Conservation (phyloP, 2,113 vertebrate genomes). For the Tragelaphus strepsiceros region DNA sequence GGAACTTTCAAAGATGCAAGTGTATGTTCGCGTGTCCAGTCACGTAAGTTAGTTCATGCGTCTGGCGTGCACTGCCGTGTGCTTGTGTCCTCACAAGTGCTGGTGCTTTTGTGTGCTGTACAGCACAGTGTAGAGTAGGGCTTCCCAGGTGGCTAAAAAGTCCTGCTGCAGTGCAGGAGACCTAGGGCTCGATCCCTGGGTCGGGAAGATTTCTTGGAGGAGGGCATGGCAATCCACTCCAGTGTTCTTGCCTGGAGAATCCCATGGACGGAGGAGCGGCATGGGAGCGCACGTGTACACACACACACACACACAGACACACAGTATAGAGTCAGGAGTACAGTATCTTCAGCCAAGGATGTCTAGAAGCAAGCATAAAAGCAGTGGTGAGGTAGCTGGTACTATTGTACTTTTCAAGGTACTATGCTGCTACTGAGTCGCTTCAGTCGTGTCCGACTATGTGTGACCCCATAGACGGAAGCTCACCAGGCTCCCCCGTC, state of each 20-base stretch:
- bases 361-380: background rate
- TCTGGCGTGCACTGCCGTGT: accelerated
- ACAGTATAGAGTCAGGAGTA: background rate
- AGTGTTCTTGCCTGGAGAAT: background rate
- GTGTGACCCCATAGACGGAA: no score
- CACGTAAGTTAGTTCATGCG: background rate
- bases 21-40: accelerated
- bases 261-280: background rate
- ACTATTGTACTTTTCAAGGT: background rate
- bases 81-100: background rate
- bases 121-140: background rate
- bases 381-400: background rate
- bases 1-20: background rate
- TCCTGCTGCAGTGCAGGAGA: background rate
- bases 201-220: background rate
- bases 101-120: background rate
- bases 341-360: background rate
- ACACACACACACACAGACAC: background rate
- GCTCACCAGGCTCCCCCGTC: no score
- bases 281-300: accelerated
- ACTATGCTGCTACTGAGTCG: no score
- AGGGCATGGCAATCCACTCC: background rate
- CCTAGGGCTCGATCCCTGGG: background rate
- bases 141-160: background rate
- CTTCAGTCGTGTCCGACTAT: no score